These are phyloP conservation scores for Chrysogorgia sp. DNA, from an alignment of 92 coral and sea anemone genomes.

Conservation along the genomic window DNA sequence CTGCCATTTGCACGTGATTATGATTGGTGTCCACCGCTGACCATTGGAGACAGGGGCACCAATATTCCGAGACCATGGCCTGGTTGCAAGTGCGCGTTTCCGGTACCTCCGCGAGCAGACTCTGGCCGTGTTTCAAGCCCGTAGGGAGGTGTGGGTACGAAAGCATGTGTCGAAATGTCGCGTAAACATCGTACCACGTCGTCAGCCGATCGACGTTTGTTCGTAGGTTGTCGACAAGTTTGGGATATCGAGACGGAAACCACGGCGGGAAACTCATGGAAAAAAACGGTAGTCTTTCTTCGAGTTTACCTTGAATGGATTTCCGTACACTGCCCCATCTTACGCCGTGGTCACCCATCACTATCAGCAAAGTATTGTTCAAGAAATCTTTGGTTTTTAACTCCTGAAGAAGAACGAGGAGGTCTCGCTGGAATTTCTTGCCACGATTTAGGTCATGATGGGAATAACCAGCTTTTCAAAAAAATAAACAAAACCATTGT, in stretches of 20 bases:
- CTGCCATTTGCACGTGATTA: conserved; percentile 54
- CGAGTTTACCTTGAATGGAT: conserved; percentile 52
- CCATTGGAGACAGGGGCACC: conserved; percentile 53
- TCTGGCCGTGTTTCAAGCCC: conserved; percentile 17
- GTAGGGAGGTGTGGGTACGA: conserved; percentile 9
- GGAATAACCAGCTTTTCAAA: conserved; percentile 11
- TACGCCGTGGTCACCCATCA: conserved; percentile 44
- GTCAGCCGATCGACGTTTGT: conserved; percentile 27
- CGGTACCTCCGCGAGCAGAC: conserved; percentile 6
- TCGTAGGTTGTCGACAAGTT: conserved; percentile 14
- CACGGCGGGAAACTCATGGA: conserved; percentile 41
- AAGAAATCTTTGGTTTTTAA: conserved; percentile 24
- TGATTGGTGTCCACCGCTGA: conserved; percentile 43
- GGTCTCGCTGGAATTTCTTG: conserved; percentile 46
- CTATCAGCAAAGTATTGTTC: conserved; percentile 27
- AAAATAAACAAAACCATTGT: neutral
- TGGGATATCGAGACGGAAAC: conserved; percentile 31
- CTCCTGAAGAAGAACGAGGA: conserved; percentile 17
- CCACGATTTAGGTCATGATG: conserved; percentile 62
- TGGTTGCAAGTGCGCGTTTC: conserved; percentile 37
- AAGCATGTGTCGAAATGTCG: conserved; percentile 44
- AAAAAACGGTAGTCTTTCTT: conserved; percentile 46
- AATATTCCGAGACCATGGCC: conserved; percentile 24
- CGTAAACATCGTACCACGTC: conserved; percentile 46
- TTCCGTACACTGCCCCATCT: conserved; percentile 40